These are phyloP conservation scores for Creontiades dilutus DNA, from an alignment of 2,888 invertebrate species.

Conservation along the genomic window DNA sequence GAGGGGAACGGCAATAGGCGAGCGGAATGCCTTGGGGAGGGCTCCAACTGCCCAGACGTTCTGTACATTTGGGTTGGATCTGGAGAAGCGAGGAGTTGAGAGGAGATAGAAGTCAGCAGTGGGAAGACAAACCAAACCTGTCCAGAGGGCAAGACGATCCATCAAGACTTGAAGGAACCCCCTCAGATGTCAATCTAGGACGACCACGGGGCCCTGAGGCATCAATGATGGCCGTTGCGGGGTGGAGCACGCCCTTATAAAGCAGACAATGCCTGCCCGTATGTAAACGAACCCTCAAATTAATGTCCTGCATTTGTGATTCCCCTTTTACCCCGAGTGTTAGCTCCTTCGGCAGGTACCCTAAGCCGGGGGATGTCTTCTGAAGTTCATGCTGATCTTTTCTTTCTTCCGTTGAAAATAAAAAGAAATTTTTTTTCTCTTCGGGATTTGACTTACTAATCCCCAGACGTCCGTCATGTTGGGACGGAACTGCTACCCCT, in stretches of 20 bases:
- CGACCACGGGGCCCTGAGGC: constrained; percentile 22
- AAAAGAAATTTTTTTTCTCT: constrained; percentile 4
- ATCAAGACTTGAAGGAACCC: constrained; percentile 65
- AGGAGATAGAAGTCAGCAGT: not conserved
- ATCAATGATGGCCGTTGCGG: constrained; percentile 67
- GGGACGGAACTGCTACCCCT: not conserved
- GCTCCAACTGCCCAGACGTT: constrained; percentile 44
- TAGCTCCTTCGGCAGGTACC: constrained; percentile 57
- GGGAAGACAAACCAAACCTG: constrained; percentile 12
- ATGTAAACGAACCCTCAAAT: constrained; percentile 73
- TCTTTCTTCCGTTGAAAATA: not conserved
- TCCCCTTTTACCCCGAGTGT: constrained; percentile 66
- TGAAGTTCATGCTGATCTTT: constrained; percentile 40
- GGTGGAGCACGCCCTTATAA: constrained; percentile 68
- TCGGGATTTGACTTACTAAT: constrained; percentile 69
- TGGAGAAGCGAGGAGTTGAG: not conserved
- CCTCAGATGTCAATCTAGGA: constrained; percentile 71
- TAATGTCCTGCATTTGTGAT: constrained; percentile 72
- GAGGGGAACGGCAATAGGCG: constrained; percentile 37
- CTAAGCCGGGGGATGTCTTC: constrained; percentile 31
- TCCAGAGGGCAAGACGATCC: constrained; percentile 52
- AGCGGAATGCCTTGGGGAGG: constrained; percentile 30
- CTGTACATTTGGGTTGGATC: constrained; percentile 58
- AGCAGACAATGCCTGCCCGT: constrained; percentile 70
- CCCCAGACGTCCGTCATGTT: constrained; percentile 62